These are phyloP conservation scores for Channallabes apus DNA, from an alignment of 2,797 vertebrate species.

Conservation along the genomic window DNA sequence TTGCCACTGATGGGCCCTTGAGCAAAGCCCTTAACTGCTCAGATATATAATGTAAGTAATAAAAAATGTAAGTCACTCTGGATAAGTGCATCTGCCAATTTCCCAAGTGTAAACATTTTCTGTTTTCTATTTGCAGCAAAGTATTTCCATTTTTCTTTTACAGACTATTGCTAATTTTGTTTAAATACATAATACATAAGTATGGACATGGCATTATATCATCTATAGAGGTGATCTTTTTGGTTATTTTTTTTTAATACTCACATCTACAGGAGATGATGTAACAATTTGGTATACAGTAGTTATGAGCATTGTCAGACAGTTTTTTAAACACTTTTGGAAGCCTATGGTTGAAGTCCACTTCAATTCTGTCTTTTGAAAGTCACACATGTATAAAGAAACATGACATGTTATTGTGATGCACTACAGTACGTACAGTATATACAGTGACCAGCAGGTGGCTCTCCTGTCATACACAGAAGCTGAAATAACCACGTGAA, in stretches of 20 bases:
- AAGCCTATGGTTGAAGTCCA: not conserved
- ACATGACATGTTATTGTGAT: no score
- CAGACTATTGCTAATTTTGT: no score
- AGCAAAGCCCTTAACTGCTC: no score
- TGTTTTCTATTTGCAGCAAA: no score
- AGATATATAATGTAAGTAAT: no score
- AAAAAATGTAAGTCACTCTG: no score
- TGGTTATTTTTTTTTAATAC: not conserved
- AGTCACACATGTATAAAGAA: not conserved
- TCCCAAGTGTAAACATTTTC: not conserved
- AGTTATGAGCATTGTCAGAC: not conserved
- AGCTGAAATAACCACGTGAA: not conserved
- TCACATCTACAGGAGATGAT: not conserved
- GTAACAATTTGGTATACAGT: not conserved
- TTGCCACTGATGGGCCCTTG: no score
- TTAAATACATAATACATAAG: not conserved
- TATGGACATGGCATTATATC: not conserved
- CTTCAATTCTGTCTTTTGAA: not conserved
- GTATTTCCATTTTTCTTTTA: not conserved
- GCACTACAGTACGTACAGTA: no score
- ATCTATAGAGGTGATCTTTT: not conserved
- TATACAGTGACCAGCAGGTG: constrained; percentile 23
- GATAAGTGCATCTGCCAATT: no score
- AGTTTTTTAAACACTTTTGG: not conserved
- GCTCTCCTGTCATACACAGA: not conserved